Base-by-base conservation (phyloP, 92 coral and sea anemone species). In the Palythoa grandis region DNA sequence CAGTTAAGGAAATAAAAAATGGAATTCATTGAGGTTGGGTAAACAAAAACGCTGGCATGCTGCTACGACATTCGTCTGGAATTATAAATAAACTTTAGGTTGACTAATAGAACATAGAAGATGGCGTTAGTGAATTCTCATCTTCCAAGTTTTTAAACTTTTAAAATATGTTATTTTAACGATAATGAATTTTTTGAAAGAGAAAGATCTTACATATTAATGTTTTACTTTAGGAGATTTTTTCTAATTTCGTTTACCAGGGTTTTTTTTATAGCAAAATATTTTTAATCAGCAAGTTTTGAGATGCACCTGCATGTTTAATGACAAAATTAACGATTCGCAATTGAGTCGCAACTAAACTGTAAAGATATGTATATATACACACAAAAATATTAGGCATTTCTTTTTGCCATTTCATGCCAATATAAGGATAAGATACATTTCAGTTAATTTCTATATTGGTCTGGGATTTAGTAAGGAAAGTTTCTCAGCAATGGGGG, bases 1-100 rank as follows among this genome's bases (percentile, higher is more conserved):
- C 73, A 80, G 72, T 80, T 80, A 74, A 80, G 85, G 85, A 80
- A 80, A 80, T 80, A 70, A 65, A 77, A 80, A 80, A 53, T 52
- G 82, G 39, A 58, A 66, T 70, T 67, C 61, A 38, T 80, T 65
- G 43, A 80, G 74, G 20, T 66, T 80, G 48, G 66, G 85, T 80
- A 80, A 80, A 80, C 85, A 80, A 80, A 35, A 66, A 67, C 47
- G 70, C 40, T 65, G 85, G 85, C 75, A 80, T 80, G 72, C 74
- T 80, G 74, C 19, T 53, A 80, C 65, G 75, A 22, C 71, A 7
- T 38, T 61, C 60, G 72, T 54, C 29, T 7, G 72, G 38, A 78
- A 38, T 39, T 35, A 60, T 22, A 65, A 43, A 47, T 29, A 37
- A 65, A 25, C 63, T 57, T 53, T 35, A 24, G 43, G 17, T 14